phyloP scores from a whole-genome alignment of 1,140 invertebrate species.

The Fopius arisanus region DNA sequence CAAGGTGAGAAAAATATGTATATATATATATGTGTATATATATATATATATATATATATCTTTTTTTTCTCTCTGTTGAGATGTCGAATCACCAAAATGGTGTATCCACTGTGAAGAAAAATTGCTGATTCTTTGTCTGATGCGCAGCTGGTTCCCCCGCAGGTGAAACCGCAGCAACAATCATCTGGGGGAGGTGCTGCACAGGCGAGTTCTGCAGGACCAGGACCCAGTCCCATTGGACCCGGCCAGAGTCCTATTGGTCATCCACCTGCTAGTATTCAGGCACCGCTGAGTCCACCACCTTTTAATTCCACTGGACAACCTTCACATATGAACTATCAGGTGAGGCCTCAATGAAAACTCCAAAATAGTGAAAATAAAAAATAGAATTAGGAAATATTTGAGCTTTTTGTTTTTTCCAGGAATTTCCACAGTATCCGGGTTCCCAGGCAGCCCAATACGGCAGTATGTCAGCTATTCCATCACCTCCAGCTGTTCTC shows the following conservation, averaged over 20 bases:
- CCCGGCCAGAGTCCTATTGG: slow-evolving; percentile 68
- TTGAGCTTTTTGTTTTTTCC: slow-evolving; percentile 43
- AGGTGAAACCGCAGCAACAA: slow-evolving; percentile 80
- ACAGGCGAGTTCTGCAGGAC: slow-evolving; percentile 59
- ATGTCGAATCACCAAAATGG: slow-evolving; percentile 41
- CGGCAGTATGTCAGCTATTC: slow-evolving; percentile 79
- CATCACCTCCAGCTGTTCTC: slow-evolving; percentile 81
- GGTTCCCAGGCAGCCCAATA: slow-evolving; percentile 70
- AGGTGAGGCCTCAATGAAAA: slow-evolving; percentile 50
- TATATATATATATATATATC: no score
- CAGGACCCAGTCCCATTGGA: slow-evolving; percentile 61
- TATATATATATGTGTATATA: no score
- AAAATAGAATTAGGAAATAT: background rate
- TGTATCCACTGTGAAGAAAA: slow-evolving; percentile 67
- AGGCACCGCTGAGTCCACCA: slow-evolving; percentile 63
- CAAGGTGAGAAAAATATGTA: slow-evolving; percentile 71
- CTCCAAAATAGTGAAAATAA: background rate
- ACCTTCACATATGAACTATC: slow-evolving; percentile 69
- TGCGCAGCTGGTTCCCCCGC: slow-evolving; percentile 67
- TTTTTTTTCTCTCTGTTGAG: no score
- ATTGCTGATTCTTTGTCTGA: slow-evolving; percentile 66
- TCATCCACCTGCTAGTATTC: slow-evolving; percentile 67
- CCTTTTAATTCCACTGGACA: slow-evolving; percentile 64
- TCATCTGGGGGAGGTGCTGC: slow-evolving; percentile 62
- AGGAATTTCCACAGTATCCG: slow-evolving; percentile 62